phyloP scores from a whole-genome alignment of 1,140 invertebrate species.

The Scaptomyza graminum region DNA sequence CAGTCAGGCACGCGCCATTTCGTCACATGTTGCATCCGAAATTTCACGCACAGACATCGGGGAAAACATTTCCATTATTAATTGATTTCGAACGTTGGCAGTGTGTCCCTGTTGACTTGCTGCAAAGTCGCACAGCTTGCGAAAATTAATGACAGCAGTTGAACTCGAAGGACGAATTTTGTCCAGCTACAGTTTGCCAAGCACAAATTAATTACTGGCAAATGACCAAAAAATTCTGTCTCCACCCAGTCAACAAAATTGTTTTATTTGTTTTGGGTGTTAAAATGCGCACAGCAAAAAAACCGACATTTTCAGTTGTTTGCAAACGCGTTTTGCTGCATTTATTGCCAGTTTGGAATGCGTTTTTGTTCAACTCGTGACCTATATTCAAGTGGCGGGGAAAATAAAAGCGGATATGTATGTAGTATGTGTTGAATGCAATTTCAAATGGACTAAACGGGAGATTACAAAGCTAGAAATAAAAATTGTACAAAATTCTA shows the following conservation, averaged over 20 bases:
- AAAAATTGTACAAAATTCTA: no score
- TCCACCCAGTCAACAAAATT: background rate
- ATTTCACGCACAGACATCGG: background rate
- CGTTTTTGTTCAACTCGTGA: background rate
- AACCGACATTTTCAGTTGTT: conserved; percentile 1
- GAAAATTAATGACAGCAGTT: conserved; percentile 58
- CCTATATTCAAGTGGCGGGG: background rate
- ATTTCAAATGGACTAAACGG: background rate
- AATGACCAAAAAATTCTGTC: conserved; percentile 23
- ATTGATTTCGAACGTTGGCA: conserved; percentile 53
- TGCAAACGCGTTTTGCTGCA: background rate
- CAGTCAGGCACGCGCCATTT: conserved; percentile 27
- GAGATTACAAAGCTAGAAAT: no score
- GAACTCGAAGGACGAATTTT: conserved; percentile 28
- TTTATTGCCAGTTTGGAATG: background rate
- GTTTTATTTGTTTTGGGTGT: background rate
- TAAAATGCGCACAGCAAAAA: background rate
- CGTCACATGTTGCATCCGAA: conserved; percentile 56
- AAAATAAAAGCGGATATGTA: background rate
- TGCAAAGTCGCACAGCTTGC: conserved; percentile 34
- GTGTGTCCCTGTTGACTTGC: background rate
- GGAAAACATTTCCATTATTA: conserved; percentile 52
- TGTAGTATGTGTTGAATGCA: background rate
- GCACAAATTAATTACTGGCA: conserved; percentile 59
- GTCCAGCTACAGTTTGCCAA: conserved; percentile 13